Percentiles rank a stretch among this genome's conserved stretches.
phyloP scores from a whole-genome alignment of 2,113 vertebrate genomes.

The western clawed frog (Xenopus tropicalis) region UCB_Xtro_10.0 CM004447.2:145202501-145203000 shows the following conservation, averaged over 20 bases:
- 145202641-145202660: slow-evolving; percentile 1
- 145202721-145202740: slow-evolving; percentile 25
- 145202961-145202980: no score
- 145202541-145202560: no score
- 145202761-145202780: slow-evolving; percentile 39
- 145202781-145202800: slow-evolving; percentile 34
- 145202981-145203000: no score
- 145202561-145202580: no score
- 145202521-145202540: no score
- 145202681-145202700: slow-evolving; percentile 25
- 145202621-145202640: slow-evolving; percentile 3
- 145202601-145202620: neutral
- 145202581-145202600: no score
- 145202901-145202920: no score
- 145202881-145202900: no score
- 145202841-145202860: neutral
- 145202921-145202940: no score
- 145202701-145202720: slow-evolving; percentile 17
- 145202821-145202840: slow-evolving; percentile 8
- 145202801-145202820: slow-evolving; percentile 30
- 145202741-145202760: slow-evolving; percentile 42
- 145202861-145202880: no score
- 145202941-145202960: no score
- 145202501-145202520: no score
- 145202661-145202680: slow-evolving; percentile 19